Base-by-base conservation (phyloP, 92 coral and sea anemone species). In the Chrysogorgia sp. region DNA sequence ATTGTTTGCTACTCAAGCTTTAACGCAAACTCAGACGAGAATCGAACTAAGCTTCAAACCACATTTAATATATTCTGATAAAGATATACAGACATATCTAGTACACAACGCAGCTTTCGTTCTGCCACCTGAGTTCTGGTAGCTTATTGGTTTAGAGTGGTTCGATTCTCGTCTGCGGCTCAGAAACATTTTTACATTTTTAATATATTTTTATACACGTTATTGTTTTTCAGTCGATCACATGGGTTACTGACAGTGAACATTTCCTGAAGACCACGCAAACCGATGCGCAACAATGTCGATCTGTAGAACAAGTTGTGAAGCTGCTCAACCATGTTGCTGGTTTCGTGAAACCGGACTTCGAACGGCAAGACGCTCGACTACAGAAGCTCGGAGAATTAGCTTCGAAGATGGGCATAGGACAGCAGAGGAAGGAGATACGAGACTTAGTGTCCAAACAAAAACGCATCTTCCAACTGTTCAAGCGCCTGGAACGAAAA, bases 241-340 rank as follows among this genome's bases (percentile, higher is more conserved):
- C 93, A 12, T 96, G 99, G 99, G 86, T 90, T 57, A 89, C 90
- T 67, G 99, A 96, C 82, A 96, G 97, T 67, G 99, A 96, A 63
- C 97, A 91, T 84, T 96, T 91, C 78, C 84, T 96, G 57, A 84
- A 89, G 30, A 85, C 94, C 29, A 96, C 96, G 21, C 82, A 84
- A 67, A 92, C 88, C 68, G 91, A 90, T 29, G 99, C 96, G 63
- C 85, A 67, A 71, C 88, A 90, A 62, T 89, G 97, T 81, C 86
- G 83, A 65, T 82, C 98, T 8, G 97, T 91, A 81, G 97, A 94
- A 57, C 91, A 94, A 75, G 91, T 94, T 23, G 77, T 86, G 20
- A 90, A 90, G 58, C 90, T 89, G 33, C 79, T 96, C 28, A 92
- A 96, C 66, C 85, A 91, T 77, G 58, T 96, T 59, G 97, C 87